Percentiles rank a stretch among this genome's conserved stretches.
Conservation (phyloP, 2,113 vertebrate genomes). For the Tupaia chinensis region DNA sequence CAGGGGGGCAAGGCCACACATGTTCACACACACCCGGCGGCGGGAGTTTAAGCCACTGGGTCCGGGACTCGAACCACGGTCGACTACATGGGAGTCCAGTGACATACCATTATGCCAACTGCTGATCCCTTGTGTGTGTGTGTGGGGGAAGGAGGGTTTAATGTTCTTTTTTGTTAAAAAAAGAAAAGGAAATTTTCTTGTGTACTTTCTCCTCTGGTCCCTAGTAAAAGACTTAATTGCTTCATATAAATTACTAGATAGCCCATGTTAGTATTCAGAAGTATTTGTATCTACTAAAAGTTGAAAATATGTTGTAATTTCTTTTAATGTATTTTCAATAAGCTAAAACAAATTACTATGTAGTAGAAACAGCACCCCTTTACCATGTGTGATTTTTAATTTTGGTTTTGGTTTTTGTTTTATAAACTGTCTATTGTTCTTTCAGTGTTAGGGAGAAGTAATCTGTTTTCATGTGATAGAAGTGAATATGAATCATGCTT, state of each 20-base stretch:
- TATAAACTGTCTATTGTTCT: not conserved
- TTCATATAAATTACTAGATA: slow-evolving; percentile 54
- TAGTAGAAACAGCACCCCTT: not conserved
- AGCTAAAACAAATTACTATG: not conserved
- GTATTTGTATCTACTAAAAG: slow-evolving; percentile 30
- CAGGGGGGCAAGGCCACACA: too few species aligned
- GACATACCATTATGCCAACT: too few species aligned
- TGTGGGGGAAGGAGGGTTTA: not conserved
- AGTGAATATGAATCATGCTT: slow-evolving; percentile 9
- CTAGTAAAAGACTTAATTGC: slow-evolving; percentile 28
- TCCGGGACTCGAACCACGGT: too few species aligned
- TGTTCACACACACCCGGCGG: too few species aligned
- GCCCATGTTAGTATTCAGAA: not conserved
- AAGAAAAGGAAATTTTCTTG: not conserved
- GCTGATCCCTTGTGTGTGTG: too few species aligned
- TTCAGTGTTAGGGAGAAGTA: not conserved
- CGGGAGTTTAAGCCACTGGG: too few species aligned
- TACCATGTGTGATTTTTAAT: not conserved
- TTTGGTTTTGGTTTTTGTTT: not conserved
- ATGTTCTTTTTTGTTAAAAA: not conserved
- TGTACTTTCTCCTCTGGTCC: not conserved
- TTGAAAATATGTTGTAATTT: slow-evolving; percentile 10
- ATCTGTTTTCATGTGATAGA: not conserved
- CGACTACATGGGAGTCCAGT: too few species aligned
- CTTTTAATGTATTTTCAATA: not conserved